These are phyloP conservation scores for Fopius arisanus DNA, from an alignment of 1,140 invertebrate species.

Conservation along the genomic window DNA sequence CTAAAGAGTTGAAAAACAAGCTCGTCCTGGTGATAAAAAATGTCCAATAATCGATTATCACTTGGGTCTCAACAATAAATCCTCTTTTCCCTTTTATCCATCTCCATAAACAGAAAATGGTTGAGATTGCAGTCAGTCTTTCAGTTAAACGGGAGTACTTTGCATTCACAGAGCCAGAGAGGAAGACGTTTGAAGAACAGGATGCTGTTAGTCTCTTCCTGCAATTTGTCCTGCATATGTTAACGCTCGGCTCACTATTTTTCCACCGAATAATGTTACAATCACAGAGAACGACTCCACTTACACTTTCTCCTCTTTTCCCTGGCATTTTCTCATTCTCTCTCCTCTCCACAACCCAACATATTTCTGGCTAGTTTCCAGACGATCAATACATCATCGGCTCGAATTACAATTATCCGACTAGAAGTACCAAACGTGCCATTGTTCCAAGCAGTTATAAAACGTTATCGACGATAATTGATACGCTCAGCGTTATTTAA, in stretches of 20 bases:
- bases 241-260: background rate
- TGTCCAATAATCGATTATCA: slow-evolving; percentile 9
- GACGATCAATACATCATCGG: slow-evolving; percentile 50
- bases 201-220: background rate
- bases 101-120: background rate
- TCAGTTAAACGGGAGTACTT: background rate
- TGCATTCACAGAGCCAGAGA: too few species aligned
- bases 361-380: slow-evolving; percentile 11
- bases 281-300: background rate
- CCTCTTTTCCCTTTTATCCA: background rate
- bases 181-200: background rate
- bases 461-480: background rate
- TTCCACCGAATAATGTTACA: background rate
- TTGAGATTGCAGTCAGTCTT: background rate
- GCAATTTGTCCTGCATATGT: background rate
- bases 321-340: background rate
- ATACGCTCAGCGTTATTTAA: background rate
- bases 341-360: background rate
- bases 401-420: slow-evolving; percentile 51
- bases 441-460: background rate
- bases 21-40: background rate
- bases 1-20: background rate
- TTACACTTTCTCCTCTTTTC: background rate
- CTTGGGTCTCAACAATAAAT: background rate
- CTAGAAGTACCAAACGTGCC: slow-evolving; percentile 38